A percentile compares a stretch with the other conserved stretches of the same genome.
phyloP scores from a whole-genome alignment of 2,113 vertebrate genomes.

The Smithornis capensis region DNA sequence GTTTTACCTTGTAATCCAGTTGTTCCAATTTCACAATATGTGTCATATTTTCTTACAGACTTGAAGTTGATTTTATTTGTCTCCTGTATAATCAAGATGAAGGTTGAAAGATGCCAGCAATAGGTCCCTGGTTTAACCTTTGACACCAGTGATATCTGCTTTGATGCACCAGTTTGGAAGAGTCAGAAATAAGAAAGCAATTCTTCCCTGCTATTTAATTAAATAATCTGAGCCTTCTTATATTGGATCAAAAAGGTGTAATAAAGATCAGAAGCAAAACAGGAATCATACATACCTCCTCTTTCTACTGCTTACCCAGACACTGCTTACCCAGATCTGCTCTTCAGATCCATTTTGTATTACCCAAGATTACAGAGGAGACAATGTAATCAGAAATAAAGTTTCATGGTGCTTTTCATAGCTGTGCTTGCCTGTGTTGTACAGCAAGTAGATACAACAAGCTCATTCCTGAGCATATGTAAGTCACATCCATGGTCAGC shows the following conservation, averaged over 20 bases:
- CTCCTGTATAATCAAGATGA: background rate
- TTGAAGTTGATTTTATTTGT: slow-evolving; percentile 2
- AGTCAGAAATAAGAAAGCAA: background rate
- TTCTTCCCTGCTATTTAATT: background rate
- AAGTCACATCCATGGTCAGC: slow-evolving; percentile 53
- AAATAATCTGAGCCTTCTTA: background rate
- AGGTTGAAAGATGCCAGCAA: background rate
- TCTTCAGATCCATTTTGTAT: slow-evolving; percentile 56
- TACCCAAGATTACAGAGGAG: slow-evolving; percentile 11
- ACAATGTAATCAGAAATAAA: slow-evolving; percentile 33
- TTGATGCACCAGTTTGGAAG: background rate
- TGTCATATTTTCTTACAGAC: background rate
- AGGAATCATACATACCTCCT: background rate
- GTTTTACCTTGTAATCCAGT: slow-evolving; percentile 24
- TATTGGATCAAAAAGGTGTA: background rate
- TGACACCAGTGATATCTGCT: background rate
- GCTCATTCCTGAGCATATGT: slow-evolving; percentile 33
- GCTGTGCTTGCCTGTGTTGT: slow-evolving; percentile 42
- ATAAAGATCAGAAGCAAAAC: background rate
- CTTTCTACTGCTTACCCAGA: background rate
- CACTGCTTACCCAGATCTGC: slow-evolving; percentile 37
- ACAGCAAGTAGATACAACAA: slow-evolving; percentile 55
- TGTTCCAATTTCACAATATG: background rate
- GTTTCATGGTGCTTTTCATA: slow-evolving; percentile 60
- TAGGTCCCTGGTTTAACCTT: background rate